These are phyloP conservation scores for Acrobasis suavella DNA, from an alignment of 2,888 invertebrate species.

Conservation along the genomic window DNA sequence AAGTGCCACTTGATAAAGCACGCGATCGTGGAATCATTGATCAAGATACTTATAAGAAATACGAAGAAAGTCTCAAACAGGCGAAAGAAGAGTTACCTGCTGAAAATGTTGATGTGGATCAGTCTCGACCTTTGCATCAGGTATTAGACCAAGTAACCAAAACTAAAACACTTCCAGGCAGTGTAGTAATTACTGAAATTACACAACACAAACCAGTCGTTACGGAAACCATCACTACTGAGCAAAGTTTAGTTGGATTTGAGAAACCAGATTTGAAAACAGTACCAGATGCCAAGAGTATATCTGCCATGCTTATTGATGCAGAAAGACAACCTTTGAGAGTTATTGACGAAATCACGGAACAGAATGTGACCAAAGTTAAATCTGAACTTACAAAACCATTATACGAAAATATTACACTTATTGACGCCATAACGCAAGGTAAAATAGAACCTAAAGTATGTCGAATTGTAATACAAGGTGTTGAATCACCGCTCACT, in stretches of 20 bases:
- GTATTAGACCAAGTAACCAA: conserved; percentile 35
- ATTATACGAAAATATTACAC: conserved; percentile 73
- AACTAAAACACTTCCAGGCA: conserved; percentile 36
- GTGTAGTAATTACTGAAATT: conserved; percentile 42
- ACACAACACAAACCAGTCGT: conserved; percentile 44
- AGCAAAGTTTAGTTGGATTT: conserved; percentile 37
- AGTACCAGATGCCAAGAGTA: conserved; percentile 55
- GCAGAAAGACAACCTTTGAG: conserved; percentile 73
- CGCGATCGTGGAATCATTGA: conserved; percentile 85
- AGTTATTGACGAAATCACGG: conserved; percentile 75
- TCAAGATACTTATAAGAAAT: conserved; percentile 60
- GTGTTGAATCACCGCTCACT: conserved; percentile 83
- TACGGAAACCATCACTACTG: conserved; percentile 40
- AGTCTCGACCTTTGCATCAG: conserved; percentile 35
- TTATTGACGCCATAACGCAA: conserved; percentile 85
- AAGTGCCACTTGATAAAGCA: conserved; percentile 87
- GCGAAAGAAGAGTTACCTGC: conserved; percentile 23
- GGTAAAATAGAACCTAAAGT: conserved; percentile 85
- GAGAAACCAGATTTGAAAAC: conserved; percentile 32
- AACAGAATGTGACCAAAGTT: conserved; percentile 69
- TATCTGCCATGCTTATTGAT: conserved; percentile 69
- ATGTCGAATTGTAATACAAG: conserved; percentile 84
- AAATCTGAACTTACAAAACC: conserved; percentile 53
- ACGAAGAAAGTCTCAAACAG: conserved; percentile 41
- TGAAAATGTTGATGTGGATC: conserved; percentile 21